Base-by-base conservation (phyloP, 2,888 invertebrate species). In the Seladonia tumulorum region DNA sequence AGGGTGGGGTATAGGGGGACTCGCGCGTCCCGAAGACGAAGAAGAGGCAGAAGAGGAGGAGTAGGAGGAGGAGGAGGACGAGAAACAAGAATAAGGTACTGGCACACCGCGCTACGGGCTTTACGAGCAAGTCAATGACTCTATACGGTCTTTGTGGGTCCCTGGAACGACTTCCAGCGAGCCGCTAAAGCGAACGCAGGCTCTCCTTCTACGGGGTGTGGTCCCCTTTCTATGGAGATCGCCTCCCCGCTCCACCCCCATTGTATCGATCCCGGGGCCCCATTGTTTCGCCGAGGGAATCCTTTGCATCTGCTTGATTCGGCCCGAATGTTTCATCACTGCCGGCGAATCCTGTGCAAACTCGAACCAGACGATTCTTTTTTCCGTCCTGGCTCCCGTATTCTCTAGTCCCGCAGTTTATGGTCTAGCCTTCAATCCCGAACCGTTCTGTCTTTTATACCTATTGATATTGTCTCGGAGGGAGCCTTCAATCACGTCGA, bases 171-270 rank as follows among this genome's bases (percentile, higher is more conserved):
- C 82, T 87, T 88, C 79, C 79, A 90, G 63, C 75, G 66, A 75
- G 72, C 80, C 84, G 85, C 89, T 85, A 85, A 76, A 85, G 81
- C 82, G 79, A 79, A 71, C 87, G 72, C 78, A 73, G 74, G 74
- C 68, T 88, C 90, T 86, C 91, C 90, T 90, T 91, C 89, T 88
- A 87, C 77, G 89, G 90, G 92, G 92, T 91, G 92, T 88, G 91
- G 91, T 88, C 89, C 87, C 86, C 90, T 93, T 92, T 92, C 92
- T 92, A 93, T 92, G 92, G 90, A 92, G 91, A 93, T 93, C 86
- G 68, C 73, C 49, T 63, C 68, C 57, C 39, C 57, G 45, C 42
- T 42, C 66, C 85, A 72, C 83, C 83, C 78, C 68, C 79, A 76
- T 81, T 86, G 85, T 83, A 88, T 88, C 89, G 88, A 89, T 82